These are phyloP conservation scores for Pangasius krempfi DNA, from an alignment of 2,797 vertebrate species.

Conservation along the genomic window DNA sequence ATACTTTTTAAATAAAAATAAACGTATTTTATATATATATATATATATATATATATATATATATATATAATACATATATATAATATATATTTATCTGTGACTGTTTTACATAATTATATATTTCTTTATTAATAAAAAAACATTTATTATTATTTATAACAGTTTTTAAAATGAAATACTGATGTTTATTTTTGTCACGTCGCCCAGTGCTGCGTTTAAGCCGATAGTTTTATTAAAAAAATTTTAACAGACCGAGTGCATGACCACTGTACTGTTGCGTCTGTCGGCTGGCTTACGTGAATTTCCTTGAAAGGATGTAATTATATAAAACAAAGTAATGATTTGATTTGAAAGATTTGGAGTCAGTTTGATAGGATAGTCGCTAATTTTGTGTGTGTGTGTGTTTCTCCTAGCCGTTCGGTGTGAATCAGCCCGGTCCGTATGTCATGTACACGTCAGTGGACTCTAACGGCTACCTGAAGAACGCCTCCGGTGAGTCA, in stretches of 20 bases:
- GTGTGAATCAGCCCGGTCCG: conserved; percentile 96
- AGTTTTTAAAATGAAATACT: background rate
- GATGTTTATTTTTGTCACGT: background rate
- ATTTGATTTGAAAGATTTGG: background rate
- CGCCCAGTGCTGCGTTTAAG: background rate
- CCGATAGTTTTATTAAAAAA: background rate
- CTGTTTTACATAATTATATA: background rate
- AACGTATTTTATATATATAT: too few relatives aligned
- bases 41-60: too few relatives aligned
- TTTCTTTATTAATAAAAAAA: background rate
- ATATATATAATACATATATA: too few relatives aligned
- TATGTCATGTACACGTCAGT: conserved; percentile 96
- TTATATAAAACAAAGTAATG: background rate
- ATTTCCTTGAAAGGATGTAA: background rate
- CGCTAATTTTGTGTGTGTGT: background rate
- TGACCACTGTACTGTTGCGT: background rate
- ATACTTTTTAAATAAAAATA: too few relatives aligned
- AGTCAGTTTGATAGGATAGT: background rate
- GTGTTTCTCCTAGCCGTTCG: conserved; percentile 83
- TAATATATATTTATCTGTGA: background rate
- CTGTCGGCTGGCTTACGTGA: background rate
- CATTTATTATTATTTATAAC: background rate
- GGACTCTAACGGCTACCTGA: conserved; percentile 91
- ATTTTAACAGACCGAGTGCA: background rate
- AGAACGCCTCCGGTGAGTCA: conserved; percentile 92